Base-by-base conservation (phyloP, 1,140 invertebrate species). In the Dysdera silvatica region DNA sequence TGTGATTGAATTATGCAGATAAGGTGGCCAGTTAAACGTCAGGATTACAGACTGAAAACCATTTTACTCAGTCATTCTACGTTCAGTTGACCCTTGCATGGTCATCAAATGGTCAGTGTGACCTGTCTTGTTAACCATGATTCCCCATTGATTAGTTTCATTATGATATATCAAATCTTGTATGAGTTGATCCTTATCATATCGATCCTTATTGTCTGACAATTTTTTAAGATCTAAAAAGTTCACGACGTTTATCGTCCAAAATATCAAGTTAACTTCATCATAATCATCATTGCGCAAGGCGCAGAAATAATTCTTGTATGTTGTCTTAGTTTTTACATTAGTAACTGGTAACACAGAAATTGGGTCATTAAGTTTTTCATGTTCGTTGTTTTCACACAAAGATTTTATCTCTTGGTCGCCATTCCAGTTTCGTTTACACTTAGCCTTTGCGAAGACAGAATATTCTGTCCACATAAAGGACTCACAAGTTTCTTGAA, bases 261-360 rank as follows among this genome's bases (percentile, higher is more conserved):
- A 68, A 0, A 62, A 8, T 7, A 53, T 43, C 12, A 60, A 29
- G 29, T 62, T 54, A n/a, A n/a, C n/a, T n/a, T n/a, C n/a, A 10
- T 35, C 53, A 7, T 20, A 12, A 49, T 78, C 77, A 2, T 73
- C 70, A 70, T 83, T 79, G 67, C 82, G 83, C 5, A 77, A 55
- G 0, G 82, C 81, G 67, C 82, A 84, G 71, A 76, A 79, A 23
- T 76, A 71, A 67, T 83, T 84, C 49, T 75, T 75, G 70, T 81
- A 84, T 0, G 81, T 82, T 31, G 78, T 62, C 3, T 78, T 75
- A 0, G 77, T 71, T 12, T 52, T 45, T 24, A 70, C 67, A 48
- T 74, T 75, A 0, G 80, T 80, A 7, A 80, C 77, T 0, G 80
- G 80, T 28, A 78, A 71, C 7, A 67, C 67, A 0, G 71, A 62